Conservation (phyloP, 2,888 invertebrate species). For the Lithophane ornitopus region DNA sequence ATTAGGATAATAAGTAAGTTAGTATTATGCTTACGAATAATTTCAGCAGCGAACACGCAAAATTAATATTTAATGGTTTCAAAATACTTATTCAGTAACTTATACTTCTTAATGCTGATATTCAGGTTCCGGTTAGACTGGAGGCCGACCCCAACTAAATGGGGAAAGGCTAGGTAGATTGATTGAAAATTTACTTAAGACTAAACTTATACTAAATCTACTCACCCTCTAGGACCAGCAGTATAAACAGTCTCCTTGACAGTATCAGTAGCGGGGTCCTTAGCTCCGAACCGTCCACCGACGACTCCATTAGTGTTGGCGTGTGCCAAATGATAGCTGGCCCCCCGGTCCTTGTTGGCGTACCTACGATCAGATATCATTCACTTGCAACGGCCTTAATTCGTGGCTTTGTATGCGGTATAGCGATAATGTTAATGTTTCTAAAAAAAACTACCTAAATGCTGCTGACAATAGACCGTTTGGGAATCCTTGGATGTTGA, state of each 20-base stretch:
- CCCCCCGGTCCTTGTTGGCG: slow-evolving; percentile 92
- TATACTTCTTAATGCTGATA: too few species aligned
- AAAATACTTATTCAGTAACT: too few species aligned
- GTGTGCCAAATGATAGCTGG: slow-evolving; percentile 93
- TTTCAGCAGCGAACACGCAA: too few species aligned
- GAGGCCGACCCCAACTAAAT: too few species aligned
- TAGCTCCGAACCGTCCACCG: slow-evolving; percentile 93
- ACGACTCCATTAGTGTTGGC: slow-evolving; percentile 92
- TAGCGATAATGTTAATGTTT: slow-evolving; percentile 38
- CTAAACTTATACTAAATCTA: not conserved
- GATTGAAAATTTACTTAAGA: too few species aligned
- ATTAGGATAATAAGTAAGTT: too few species aligned
- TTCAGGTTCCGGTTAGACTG: too few species aligned
- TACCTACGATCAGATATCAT: slow-evolving; percentile 81
- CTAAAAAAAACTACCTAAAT: slow-evolving; percentile 53
- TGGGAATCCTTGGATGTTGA: slow-evolving; percentile 48
- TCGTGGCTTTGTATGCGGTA: slow-evolving; percentile 47
- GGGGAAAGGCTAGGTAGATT: too few species aligned
- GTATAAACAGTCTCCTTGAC: slow-evolving; percentile 94
- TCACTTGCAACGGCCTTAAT: slow-evolving; percentile 57
- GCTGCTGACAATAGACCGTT: slow-evolving; percentile 55
- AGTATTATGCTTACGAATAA: too few species aligned
- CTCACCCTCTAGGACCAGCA: slow-evolving; percentile 94
- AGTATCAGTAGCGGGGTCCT: slow-evolving; percentile 93
- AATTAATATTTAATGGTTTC: too few species aligned